phyloP scores from a whole-genome alignment of 2,113 vertebrate species.

The Hemicordylus capensis region DNA sequence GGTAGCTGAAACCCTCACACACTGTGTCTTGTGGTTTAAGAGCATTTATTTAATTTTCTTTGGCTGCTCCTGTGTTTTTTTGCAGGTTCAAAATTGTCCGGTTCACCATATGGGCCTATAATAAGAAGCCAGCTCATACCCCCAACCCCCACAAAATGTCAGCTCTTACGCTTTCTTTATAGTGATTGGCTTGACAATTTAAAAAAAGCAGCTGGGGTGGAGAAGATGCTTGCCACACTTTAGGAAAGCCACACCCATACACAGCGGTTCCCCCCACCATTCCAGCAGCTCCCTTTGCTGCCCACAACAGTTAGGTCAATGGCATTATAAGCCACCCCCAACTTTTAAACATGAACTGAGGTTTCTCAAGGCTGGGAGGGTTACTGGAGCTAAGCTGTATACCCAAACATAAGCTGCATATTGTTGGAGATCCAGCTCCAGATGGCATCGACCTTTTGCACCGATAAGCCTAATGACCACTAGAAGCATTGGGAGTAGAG shows the following conservation, averaged over 20 bases:
- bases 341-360: background rate
- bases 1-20: background rate
- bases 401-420: background rate
- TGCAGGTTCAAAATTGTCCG: background rate
- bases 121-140: background rate
- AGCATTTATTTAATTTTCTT: conserved; percentile 24
- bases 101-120: background rate
- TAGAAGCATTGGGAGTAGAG: no score
- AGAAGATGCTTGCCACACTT: background rate
- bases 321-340: background rate
- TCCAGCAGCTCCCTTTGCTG: background rate
- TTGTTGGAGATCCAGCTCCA: no score
- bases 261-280: background rate
- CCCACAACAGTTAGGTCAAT: background rate
- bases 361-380: background rate
- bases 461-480: no score
- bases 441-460: no score
- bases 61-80: conserved; percentile 35
- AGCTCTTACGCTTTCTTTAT: background rate
- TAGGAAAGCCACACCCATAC: background rate
- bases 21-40: conserved; percentile 19
- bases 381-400: background rate
- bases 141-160: background rate
- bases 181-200: background rate
- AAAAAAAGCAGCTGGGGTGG: background rate